Evolutionary conservation across 1,140 invertebrate genomes (phyloP).

Genomic region (Drepana arcuata): DNA sequence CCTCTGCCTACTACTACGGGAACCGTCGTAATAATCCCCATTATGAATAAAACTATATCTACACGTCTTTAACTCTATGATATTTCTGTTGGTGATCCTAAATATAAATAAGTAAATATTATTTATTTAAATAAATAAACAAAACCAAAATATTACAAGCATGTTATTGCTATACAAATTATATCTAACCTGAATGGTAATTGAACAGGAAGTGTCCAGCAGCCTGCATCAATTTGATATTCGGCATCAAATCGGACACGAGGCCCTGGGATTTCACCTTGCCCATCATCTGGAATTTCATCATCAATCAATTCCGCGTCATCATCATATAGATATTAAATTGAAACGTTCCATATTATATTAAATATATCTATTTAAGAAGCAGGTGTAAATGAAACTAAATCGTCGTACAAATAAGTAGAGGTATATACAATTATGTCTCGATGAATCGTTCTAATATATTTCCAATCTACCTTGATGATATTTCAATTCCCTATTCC

Average conservation of each 20-base stretch:
- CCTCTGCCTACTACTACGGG: too few relatives aligned
- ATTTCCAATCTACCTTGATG: background rate
- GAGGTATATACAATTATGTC: background rate
- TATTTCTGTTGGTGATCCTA: too few relatives aligned
- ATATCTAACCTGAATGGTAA: slow-evolving; percentile 75
- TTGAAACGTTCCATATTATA: slow-evolving; percentile 17
- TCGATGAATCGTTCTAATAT: background rate
- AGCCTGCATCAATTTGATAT: slow-evolving; percentile 83
- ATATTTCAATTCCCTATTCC: background rate
- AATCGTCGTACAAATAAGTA: background rate
- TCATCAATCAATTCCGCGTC: slow-evolving; percentile 1
- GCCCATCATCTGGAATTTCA: slow-evolving; percentile 58
- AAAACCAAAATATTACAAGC: too few relatives aligned
- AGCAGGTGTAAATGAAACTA: background rate
- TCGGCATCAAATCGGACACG: slow-evolving; percentile 86
- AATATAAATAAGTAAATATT: too few relatives aligned
- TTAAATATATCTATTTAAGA: slow-evolving; percentile 5
- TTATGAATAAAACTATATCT: too few relatives aligned
- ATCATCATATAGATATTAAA: background rate
- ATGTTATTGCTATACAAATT: background rate
- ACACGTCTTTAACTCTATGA: too few relatives aligned
- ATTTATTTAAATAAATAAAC: too few relatives aligned
- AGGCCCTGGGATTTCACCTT: slow-evolving; percentile 74
- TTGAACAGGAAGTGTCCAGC: slow-evolving; percentile 85
- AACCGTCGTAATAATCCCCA: too few relatives aligned